Conservation (phyloP, 2,888 invertebrate species). For the Macaria liturata region DNA sequence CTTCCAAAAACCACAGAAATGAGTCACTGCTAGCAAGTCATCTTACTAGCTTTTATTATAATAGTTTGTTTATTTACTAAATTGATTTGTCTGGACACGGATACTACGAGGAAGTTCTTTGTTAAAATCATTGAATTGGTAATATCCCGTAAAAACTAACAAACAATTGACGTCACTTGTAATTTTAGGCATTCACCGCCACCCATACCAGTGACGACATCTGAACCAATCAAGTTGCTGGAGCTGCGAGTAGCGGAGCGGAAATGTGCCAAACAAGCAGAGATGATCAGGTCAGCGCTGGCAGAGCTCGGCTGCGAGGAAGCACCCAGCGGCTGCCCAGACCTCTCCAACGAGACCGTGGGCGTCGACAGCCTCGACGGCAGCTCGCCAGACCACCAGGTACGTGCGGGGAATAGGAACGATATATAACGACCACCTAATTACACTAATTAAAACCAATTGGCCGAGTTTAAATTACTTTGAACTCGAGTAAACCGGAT, state of each 20-base stretch:
- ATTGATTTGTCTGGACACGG: no score
- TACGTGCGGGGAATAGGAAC: slow-evolving; percentile 44
- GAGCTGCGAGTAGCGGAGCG: slow-evolving; percentile 93
- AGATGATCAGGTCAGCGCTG: slow-evolving; percentile 92
- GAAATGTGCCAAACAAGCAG: slow-evolving; percentile 91
- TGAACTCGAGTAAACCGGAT: slow-evolving; percentile 9
- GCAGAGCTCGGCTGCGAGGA: slow-evolving; percentile 95
- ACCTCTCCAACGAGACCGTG: slow-evolving; percentile 90
- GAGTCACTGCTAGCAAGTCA: slow-evolving; percentile 20
- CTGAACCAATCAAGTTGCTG: slow-evolving; percentile 88
- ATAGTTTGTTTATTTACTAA: slow-evolving; percentile 10
- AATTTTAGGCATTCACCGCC: slow-evolving; percentile 72
- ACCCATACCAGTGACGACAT: slow-evolving; percentile 71
- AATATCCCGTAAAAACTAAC: no score
- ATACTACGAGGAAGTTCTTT: no score
- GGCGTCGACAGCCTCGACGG: slow-evolving; percentile 85
- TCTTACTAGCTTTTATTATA: slow-evolving; percentile 6
- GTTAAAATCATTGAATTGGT: no score
- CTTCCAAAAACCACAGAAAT: slow-evolving; percentile 13
- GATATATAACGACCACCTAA: slow-evolving; percentile 3
- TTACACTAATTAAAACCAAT: slow-evolving; percentile 20
- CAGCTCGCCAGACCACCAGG: slow-evolving; percentile 86
- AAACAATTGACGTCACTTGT: no score
- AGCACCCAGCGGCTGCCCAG: slow-evolving; percentile 92
- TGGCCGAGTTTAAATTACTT: slow-evolving; percentile 12